Percentiles rank a stretch among this genome's conserved stretches.
Evolutionary conservation across 2,888 invertebrate species (phyloP).

Genomic region (Altica lythri): DNA sequence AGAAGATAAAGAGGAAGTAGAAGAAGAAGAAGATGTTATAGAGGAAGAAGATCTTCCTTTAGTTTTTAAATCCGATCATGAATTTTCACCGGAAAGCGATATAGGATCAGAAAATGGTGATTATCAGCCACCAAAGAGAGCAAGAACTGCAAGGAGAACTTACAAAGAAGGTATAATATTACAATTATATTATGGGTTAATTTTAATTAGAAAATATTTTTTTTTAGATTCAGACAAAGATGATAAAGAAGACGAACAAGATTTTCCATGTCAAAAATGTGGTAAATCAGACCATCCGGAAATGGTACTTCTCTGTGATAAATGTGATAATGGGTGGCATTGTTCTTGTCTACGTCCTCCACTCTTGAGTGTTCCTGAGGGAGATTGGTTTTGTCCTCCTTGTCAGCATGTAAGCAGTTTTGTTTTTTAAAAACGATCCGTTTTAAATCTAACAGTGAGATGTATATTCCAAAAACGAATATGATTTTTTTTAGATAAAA

Average conservation of each 20-base stretch:
- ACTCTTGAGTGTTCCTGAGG: constrained; percentile 92
- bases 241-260: constrained; percentile 58
- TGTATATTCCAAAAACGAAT: constrained; percentile 7
- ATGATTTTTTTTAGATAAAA: constrained; percentile 25
- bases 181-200: not conserved
- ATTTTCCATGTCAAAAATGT: constrained; percentile 88
- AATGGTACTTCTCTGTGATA: constrained; percentile 95
- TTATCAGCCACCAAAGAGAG: constrained; percentile 77
- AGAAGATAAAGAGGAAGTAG: constrained; percentile 51
- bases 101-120: constrained; percentile 67
- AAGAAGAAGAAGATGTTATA: constrained; percentile 55
- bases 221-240: constrained; percentile 46
- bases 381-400: constrained; percentile 97
- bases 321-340: constrained; percentile 97
- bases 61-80: constrained; percentile 74
- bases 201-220: constrained; percentile 9
- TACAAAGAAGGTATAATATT: constrained; percentile 26
- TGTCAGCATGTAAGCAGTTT: constrained; percentile 84
- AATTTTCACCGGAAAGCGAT: constrained; percentile 91
- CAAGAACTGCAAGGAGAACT: constrained; percentile 85
- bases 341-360: constrained; percentile 93
- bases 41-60: constrained; percentile 46
- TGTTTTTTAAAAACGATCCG: not conserved
- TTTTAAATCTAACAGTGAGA: not conserved
- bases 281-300: constrained; percentile 92